Conservation (phyloP, 2,888 invertebrate species). For the Venusia cambrica region DNA sequence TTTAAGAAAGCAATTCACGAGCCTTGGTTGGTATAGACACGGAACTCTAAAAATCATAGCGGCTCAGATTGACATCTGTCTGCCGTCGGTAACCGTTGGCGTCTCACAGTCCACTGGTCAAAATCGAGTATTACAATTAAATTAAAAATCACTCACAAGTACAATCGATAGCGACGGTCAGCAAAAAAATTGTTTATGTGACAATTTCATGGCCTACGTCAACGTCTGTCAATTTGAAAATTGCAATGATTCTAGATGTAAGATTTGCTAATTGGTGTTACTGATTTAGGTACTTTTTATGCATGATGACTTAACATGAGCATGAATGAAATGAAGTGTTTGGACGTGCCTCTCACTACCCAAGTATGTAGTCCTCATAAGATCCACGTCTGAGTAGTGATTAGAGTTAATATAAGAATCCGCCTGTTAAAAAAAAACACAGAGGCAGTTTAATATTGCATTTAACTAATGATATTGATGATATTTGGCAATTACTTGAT, state of each 20-base stretch:
- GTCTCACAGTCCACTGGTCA: conserved; percentile 65
- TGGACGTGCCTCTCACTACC: too few relatives aligned
- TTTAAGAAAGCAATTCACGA: too few relatives aligned
- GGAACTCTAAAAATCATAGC: conserved; percentile 44
- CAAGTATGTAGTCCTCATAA: too few relatives aligned
- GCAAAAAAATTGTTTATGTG: conserved; percentile 38
- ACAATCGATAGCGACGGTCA: conserved; percentile 56
- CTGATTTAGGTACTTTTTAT: background rate
- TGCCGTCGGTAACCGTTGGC: conserved; percentile 43
- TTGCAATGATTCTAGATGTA: conserved; percentile 23
- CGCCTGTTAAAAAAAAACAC: too few relatives aligned
- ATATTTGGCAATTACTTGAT: too few relatives aligned
- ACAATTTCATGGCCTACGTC: conserved; percentile 31
- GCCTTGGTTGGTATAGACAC: too few relatives aligned
- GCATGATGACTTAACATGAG: too few relatives aligned
- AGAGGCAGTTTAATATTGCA: too few relatives aligned
- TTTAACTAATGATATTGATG: too few relatives aligned
- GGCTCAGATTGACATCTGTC: conserved; percentile 74
- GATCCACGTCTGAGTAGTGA: too few relatives aligned
- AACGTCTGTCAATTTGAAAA: conserved; percentile 29
- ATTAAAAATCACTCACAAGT: conserved; percentile 76
- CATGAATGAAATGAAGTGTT: too few relatives aligned
- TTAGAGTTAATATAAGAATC: too few relatives aligned
- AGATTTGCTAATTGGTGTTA: conserved; percentile 16
- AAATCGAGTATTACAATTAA: conserved; percentile 80